Base-by-base conservation (phyloP, 2,888 invertebrate genomes). In the Druceiella hillmani region DNA sequence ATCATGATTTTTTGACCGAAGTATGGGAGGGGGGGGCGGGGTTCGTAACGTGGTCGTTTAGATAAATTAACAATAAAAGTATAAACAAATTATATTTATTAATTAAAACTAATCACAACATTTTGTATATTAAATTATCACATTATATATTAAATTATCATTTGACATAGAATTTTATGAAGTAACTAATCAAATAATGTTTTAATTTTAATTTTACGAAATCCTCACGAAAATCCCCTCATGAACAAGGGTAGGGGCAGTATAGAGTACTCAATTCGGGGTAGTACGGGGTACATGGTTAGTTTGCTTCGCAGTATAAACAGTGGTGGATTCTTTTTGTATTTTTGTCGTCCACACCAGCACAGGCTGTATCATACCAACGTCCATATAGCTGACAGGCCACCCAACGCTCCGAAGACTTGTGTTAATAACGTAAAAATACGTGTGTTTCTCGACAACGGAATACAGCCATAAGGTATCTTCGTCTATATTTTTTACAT, bases 331-430 rank as follows among this genome's bases (percentile, higher is more conserved):
- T 42, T 45, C 48, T 46, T 42, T 50, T 46, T 16, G n/a, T 3
- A 37, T 50, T 29, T 11, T 36, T 50, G 33, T 52, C 47, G 29
- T 49, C 47, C 7, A 52, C 50, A 31, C 48, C 47, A 30, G 50
- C 51, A 46, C 50, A 50, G 17, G 45, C 47, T 27, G 36, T 46
- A 34, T 48, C 47, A 31, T 44, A 40, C 46, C 37, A 41, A 12
- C 27, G 32, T 20, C 34, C 41, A 34, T 38, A 41, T 26, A 41
- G 41, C 33, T 41, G 34, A 27, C 44, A 41, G 16, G 15, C 27
- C 12, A 41, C 35, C 41, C 38, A 44, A 35, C 29, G 10, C 26
- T 44, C 38, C 12, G 33, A 35, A 14, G 50, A 48, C 30, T 48
- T 46, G 14, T 43, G 38, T 39, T 43, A 49, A 37, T 34, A n/a